Base-by-base conservation (phyloP, 2,888 invertebrate species). In the Cremastinae sp. region DNA sequence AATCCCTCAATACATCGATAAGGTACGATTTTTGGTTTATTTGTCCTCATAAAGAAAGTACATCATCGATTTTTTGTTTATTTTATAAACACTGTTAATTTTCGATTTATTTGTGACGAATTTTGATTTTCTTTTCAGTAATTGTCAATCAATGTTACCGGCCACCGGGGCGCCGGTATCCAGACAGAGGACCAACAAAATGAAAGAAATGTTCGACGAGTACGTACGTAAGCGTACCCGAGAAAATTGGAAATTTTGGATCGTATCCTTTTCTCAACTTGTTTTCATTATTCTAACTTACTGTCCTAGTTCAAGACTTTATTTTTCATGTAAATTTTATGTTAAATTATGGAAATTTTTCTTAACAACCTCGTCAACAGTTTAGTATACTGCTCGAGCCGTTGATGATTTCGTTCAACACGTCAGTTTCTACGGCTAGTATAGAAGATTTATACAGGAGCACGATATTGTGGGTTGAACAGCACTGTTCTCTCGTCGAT, bases 181-280 rank as follows among this genome's bases (percentile, higher is more conserved):
- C 14, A 93, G 97, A 81, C 96, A 97, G 86, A 93, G 96, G 83
- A 96, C 95, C 41, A 96, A 95, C 85, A 96, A 96, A 87, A 95
- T 98, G 93, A 95, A 95, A 83, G 97, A 97, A 90, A 95, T 98
- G 94, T 98, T 97, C 90, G 96, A 97, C 82, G 94, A 96, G 37
- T 98, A 98, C 91, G 96, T 98, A 53, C 93, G 95, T 81, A 93
- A 92, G 83, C 92, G 97, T 75, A 98, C 98, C 14, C 92, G 95
- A 88, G 95, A 95, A 86, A 97, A 97, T 91, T 98, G 98, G 98
- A 98, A 97, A 91, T 98, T 98, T 91, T 98, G 98, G 97, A 97
- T 98, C 92, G 98, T 98, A 97, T 94, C 94, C 94, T 94, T 94
- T 92, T 75, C 14, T 69, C 41, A n/a, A 45, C 9, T 41, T 41